Conservation (phyloP, 2,113 vertebrate species). For the Syngnathus scovelli region DNA sequence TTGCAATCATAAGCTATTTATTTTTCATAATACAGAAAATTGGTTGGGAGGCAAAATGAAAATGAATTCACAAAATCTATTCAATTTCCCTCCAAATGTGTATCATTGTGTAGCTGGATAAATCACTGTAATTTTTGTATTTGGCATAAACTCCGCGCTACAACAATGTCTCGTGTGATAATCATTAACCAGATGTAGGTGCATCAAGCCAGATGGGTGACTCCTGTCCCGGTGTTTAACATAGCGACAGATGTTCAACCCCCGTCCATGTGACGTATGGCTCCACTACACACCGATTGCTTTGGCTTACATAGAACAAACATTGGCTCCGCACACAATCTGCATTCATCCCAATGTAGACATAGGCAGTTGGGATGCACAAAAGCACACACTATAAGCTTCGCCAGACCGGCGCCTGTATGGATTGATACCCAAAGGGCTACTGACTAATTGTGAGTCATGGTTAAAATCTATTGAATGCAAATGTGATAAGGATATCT, state of each 20-base stretch:
- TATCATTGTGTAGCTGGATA: neutral
- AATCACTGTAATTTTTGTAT: neutral
- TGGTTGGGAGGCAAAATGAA: too few species aligned
- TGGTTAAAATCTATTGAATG: conserved; percentile 33
- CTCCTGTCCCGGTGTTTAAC: neutral
- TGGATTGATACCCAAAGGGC: conserved; percentile 23
- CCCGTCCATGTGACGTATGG: conserved; percentile 12
- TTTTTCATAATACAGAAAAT: too few species aligned
- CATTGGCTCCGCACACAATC: conserved; percentile 25
- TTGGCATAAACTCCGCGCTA: neutral
- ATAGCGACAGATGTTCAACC: neutral
- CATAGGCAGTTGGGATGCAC: neutral
- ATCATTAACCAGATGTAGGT: neutral
- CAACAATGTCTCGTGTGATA: neutral
- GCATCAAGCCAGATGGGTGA: neutral
- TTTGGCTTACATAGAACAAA: conserved; percentile 21
- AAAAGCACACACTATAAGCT: conserved; percentile 5
- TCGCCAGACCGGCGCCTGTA: conserved; percentile 6
- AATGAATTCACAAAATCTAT: too few species aligned
- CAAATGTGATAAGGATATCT: conserved; percentile 5
- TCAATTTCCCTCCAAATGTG: too few species aligned
- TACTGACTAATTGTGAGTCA: conserved; percentile 46
- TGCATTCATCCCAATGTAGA: conserved; percentile 19
- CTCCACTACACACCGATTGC: conserved; percentile 18
- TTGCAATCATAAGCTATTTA: too few species aligned